These are phyloP conservation scores for Araneus ventricosus DNA, from an alignment of 1,140 invertebrate genomes.

Conservation along the genomic window DNA sequence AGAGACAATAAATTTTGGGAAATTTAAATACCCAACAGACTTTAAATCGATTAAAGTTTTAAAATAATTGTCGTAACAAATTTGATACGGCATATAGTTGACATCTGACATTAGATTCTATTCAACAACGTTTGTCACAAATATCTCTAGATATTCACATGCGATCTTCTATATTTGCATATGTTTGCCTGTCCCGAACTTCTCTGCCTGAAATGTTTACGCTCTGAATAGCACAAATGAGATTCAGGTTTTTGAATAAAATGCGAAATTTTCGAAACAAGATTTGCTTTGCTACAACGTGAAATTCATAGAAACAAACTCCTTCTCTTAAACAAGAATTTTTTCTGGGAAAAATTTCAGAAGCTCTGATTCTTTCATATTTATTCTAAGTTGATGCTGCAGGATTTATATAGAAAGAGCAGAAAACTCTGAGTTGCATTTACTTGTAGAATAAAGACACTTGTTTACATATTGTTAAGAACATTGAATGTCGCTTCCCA, in stretches of 20 bases:
- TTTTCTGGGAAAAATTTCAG: not conserved
- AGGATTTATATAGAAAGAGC: no score
- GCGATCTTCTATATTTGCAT: not conserved
- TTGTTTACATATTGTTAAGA: no score
- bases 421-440: no score
- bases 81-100: no score
- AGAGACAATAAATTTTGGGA: no score
- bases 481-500: no score
- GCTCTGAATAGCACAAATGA: not conserved
- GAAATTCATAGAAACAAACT: not conserved
- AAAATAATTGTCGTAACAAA: no score
- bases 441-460: no score
- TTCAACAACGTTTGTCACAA: not conserved
- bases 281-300: not conserved
- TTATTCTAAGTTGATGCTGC: no score
- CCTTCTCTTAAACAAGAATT: not conserved
- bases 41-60: no score
- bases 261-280: not conserved
- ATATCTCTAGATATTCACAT: not conserved
- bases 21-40: no score
- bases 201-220: not conserved
- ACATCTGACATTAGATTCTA: not conserved
- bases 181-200: not conserved
- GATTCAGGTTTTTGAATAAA: not conserved
- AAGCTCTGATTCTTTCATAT: no score